These are phyloP conservation scores for Imbricaverruca yamaguchii DNA, from an alignment of 2,888 invertebrate species.

Conservation along the genomic window DNA sequence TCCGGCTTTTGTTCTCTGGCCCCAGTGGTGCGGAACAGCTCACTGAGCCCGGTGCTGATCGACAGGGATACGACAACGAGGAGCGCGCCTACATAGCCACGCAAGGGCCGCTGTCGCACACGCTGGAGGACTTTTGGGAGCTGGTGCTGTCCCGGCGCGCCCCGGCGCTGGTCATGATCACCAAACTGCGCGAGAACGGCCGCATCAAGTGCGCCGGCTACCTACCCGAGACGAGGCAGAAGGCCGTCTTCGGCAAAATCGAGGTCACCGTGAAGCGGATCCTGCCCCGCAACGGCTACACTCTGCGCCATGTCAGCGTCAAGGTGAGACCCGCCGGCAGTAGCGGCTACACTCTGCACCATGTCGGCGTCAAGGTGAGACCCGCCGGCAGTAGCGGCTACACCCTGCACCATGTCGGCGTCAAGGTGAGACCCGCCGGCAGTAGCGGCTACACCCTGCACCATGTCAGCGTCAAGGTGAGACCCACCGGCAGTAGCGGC, in stretches of 20 bases:
- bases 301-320: constrained; percentile 48
- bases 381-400: background rate
- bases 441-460: constrained; percentile 51
- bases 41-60: too few species aligned
- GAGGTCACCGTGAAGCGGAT: constrained; percentile 47
- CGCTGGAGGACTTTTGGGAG: constrained; percentile 82
- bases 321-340: constrained; percentile 41
- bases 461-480: constrained; percentile 49
- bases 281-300: constrained; percentile 48
- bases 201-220: constrained; percentile 83
- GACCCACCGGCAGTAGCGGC: constrained; percentile 7
- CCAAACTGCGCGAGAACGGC: constrained; percentile 71
- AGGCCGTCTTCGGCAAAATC: constrained; percentile 44
- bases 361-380: too few species aligned
- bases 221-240: constrained; percentile 52
- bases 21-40: too few species aligned
- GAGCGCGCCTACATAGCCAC: constrained; percentile 82
- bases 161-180: constrained; percentile 75
- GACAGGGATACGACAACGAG: constrained; percentile 80
- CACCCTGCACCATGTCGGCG: too few species aligned
- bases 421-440: too few species aligned
- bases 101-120: constrained; percentile 84
- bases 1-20: too few species aligned
- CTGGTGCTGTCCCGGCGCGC: constrained; percentile 57
- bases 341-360: too few species aligned